Base-by-base conservation (phyloP, 2,797 vertebrate genomes). In the Darevskia nairensis region DNA sequence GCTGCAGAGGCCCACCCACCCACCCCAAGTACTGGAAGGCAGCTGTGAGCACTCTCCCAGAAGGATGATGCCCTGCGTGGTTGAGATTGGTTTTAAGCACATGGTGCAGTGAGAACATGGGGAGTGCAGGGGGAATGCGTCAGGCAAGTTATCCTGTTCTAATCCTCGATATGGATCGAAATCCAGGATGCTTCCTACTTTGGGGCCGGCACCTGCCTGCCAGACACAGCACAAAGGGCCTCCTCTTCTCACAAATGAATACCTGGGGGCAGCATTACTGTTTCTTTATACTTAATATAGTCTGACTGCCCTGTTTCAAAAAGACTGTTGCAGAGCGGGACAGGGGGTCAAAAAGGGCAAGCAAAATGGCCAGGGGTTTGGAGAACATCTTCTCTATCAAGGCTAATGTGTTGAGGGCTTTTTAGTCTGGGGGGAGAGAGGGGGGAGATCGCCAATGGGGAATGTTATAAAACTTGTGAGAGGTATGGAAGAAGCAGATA, bases 21-120 rank as follows among this genome's bases (percentile, higher is more conserved):
- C 59, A 17, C 59, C 59, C 17, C 17, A 61, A 23, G 1, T 32
- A 3, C 0, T 0, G 10, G 92, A 50, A 32, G 19, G 55, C 15
- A 91, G 94, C 83, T 91, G 92, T 91, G 1, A 86, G 90, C 83
- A 66, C n/a, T 6, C 59, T 61, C 59, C 17, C 59, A 23, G 19
- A 61, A 61, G 15, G 59, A 61, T 61, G 59, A 2, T 23, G 59
- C 59, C 21, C 59, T 61, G 59, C 59, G 10, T 61, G 59, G 19
- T 61, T 61, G 15, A 11, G 0, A 79, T 85, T 82, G 87, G 85
- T 23, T 61, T 61, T 61, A 61, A 23, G 19, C 59, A 61, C 59
- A 7, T 61, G 19, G 59, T 23, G 5, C 6, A 19, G 17, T 23
- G 59, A 61, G 59, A 61, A 61, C 59, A 19, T 61, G 59, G 6